These are phyloP conservation scores for Notolepis coatsorum DNA, from an alignment of 2,797 vertebrate species.

Conservation along the genomic window DNA sequence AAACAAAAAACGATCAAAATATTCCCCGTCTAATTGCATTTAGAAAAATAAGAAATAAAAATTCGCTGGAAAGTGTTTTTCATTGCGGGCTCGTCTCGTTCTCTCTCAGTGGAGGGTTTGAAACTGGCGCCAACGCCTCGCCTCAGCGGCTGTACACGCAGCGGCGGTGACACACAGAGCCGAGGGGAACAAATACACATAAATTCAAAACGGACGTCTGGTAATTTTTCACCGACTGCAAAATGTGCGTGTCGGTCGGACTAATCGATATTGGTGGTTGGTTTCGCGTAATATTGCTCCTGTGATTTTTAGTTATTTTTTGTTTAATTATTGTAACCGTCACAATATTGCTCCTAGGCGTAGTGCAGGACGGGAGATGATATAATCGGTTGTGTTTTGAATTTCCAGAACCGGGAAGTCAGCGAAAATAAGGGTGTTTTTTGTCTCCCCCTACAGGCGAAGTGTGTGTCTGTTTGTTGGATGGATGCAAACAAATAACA, in stretches of 20 bases:
- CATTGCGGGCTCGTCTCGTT: conserved; percentile 71
- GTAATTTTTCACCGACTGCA: conserved; percentile 41
- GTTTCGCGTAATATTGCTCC: conserved; percentile 46
- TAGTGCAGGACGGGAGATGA: conserved; percentile 78
- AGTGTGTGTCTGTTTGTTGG: neutral
- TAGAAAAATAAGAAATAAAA: conserved; percentile 37
- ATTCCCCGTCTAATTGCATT: conserved; percentile 24
- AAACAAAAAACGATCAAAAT: neutral
- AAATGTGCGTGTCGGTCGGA: conserved; percentile 41
- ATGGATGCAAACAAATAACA: no score
- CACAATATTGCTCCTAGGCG: conserved; percentile 60
- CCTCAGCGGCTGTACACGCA: conserved; percentile 61
- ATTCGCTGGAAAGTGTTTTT: conserved; percentile 54
- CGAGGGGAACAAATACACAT: conserved; percentile 74
- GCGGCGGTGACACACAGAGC: conserved; percentile 62
- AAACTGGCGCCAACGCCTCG: conserved; percentile 81
- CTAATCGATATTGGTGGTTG: conserved; percentile 10
- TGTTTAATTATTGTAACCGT: conserved; percentile 74
- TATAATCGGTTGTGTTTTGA: conserved; percentile 76
- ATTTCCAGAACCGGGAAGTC: conserved; percentile 63
- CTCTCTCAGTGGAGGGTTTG: conserved; percentile 77
- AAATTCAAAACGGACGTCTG: conserved; percentile 53
- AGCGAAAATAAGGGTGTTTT: conserved; percentile 13
- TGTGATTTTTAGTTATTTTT: conserved; percentile 81
- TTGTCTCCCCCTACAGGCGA: conserved; percentile 38